Percentiles rank a stretch among this genome's conserved stretches.
Conservation (phyloP, 1,140 invertebrate species). For the Trypoxylus dichotomus region DNA sequence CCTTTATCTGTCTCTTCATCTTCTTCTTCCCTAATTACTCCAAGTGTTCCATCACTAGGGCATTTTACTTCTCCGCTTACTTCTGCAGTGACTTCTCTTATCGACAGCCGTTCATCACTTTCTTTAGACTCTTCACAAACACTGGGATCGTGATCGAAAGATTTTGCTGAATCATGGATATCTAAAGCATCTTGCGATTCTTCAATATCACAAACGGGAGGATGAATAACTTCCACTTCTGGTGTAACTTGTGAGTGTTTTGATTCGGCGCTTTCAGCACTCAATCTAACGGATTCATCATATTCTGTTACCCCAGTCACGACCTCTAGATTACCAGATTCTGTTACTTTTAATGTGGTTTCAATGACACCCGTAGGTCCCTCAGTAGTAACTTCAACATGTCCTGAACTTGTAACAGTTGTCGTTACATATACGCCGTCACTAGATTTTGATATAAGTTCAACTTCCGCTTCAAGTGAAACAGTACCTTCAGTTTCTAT, state of each 20-base stretch:
- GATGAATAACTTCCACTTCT: constrained; percentile 4
- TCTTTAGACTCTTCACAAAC: neutral
- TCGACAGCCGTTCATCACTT: neutral
- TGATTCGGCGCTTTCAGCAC: neutral
- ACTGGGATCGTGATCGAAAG: neutral
- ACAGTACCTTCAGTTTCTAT: constrained; percentile 27
- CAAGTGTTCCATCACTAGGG: neutral
- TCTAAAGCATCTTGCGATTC: constrained; percentile 29
- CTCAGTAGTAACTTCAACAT: constrained; percentile 47
- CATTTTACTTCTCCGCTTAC: neutral
- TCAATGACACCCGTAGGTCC: constrained; percentile 42
- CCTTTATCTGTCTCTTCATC: neutral
- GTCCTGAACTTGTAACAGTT: constrained; percentile 43
- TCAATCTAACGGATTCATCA: neutral
- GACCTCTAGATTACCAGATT: constrained; percentile 46
- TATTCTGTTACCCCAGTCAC: constrained; percentile 37
- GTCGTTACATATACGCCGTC: constrained; percentile 43
- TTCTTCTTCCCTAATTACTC: neutral
- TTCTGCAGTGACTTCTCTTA: neutral
- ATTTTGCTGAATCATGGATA: neutral
- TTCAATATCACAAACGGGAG: neutral
- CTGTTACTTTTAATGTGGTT: constrained; percentile 43
- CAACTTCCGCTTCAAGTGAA: constrained; percentile 28
- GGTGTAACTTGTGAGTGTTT: neutral
- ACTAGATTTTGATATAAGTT: constrained; percentile 34